Evolutionary conservation across 2,797 vertebrate genomes (phyloP).

Genomic region (Intellagama lesueurii): DNA sequence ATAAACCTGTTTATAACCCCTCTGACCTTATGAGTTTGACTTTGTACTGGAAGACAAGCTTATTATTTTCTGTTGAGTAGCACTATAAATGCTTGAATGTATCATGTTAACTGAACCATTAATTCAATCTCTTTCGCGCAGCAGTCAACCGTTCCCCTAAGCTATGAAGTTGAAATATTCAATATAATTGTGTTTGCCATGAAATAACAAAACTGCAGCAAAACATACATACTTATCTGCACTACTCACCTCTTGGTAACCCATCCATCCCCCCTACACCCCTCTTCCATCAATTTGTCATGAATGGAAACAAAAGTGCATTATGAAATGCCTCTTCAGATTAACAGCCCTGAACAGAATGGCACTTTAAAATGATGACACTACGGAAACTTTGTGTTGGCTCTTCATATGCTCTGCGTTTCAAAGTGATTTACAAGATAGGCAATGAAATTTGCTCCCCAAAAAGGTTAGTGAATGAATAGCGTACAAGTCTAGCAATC

Average conservation of each 20-base stretch:
- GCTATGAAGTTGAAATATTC: slow-evolving; percentile 22
- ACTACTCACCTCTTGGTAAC: neutral
- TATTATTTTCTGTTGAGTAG: slow-evolving; percentile 2
- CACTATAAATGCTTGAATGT: slow-evolving; percentile 30
- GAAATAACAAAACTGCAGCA: slow-evolving; percentile 19
- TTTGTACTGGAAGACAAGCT: slow-evolving; percentile 22
- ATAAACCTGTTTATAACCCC: slow-evolving; percentile 22
- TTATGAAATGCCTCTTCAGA: neutral
- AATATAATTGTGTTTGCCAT: slow-evolving; percentile 16
- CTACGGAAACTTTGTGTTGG: neutral
- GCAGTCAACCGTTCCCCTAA: slow-evolving; percentile 6
- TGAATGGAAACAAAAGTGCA: neutral
- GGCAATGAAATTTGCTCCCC: slow-evolving; percentile 15
- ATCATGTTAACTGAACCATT: neutral
- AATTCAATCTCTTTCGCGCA: slow-evolving; percentile 27
- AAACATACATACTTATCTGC: slow-evolving; percentile 35
- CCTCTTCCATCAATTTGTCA: neutral
- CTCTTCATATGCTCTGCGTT: neutral
- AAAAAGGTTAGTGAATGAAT: neutral
- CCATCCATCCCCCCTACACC: neutral
- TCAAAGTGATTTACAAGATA: neutral
- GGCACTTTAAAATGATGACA: neutral
- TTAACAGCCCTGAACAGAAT: slow-evolving; percentile 1
- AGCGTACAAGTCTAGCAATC: neutral
- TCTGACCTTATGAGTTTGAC: slow-evolving; percentile 14